phyloP scores from a whole-genome alignment of 2,113 vertebrate species.

The Bubo scandiacus region DNA sequence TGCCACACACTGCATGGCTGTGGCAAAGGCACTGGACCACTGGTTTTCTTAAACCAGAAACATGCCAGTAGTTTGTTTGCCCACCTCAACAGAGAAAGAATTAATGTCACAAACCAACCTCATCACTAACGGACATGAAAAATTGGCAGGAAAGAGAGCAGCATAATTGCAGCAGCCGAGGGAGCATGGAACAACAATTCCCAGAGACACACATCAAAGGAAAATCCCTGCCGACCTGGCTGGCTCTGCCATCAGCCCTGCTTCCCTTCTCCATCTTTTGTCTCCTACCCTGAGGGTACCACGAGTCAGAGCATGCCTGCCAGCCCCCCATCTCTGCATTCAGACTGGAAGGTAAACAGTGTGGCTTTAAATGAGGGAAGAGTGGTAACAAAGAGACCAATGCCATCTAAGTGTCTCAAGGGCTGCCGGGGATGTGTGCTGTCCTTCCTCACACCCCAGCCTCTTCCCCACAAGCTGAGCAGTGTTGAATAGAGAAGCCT shows the following conservation, averaged over 20 bases:
- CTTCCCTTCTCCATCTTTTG: not conserved
- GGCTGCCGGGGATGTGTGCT: not conserved
- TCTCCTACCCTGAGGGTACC: not conserved
- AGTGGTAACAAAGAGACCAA: not conserved
- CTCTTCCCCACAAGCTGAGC: not conserved
- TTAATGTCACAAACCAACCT: constrained; percentile 11
- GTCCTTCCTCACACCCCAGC: not conserved
- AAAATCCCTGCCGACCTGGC: not conserved
- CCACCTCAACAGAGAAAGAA: constrained; percentile 2
- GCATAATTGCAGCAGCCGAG: not conserved
- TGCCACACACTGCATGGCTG: not conserved
- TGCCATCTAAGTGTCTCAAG: rapidly evolving
- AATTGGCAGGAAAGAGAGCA: not conserved
- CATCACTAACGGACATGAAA: not conserved
- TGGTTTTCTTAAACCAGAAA: not conserved
- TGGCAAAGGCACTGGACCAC: not conserved
- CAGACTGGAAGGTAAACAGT: not conserved
- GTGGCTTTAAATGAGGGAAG: not conserved
- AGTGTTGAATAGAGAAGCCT: not conserved
- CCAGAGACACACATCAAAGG: constrained; percentile 17
- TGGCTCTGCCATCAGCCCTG: not conserved
- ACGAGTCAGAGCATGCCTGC: not conserved
- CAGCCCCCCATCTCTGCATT: not conserved
- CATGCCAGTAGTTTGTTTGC: not conserved
- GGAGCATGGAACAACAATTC: not conserved